phyloP scores from a whole-genome alignment of 1,140 invertebrate species.

The Philaenus spumarius region DNA sequence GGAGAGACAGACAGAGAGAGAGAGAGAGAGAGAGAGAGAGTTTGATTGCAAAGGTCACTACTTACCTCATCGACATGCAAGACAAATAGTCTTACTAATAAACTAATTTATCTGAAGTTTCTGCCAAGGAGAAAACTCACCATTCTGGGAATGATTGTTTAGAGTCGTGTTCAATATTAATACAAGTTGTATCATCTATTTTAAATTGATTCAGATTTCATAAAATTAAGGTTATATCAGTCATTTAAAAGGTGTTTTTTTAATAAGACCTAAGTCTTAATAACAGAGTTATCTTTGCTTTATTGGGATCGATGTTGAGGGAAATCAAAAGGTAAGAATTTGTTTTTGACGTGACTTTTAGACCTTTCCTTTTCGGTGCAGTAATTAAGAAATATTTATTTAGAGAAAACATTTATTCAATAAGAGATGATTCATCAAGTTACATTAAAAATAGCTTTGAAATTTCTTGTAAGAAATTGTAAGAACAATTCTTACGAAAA shows the following conservation, averaged over 20 bases:
- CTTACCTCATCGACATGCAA: constrained; percentile 8
- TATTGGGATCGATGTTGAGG: constrained; percentile 20
- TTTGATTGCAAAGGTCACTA: constrained; percentile 1
- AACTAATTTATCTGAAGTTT: constrained; percentile 14
- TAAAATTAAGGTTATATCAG: background rate
- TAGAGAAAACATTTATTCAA: constrained; percentile 1
- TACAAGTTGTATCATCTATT: constrained; percentile 2
- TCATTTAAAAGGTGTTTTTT: too few relatives aligned
- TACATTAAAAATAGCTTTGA: too few relatives aligned
- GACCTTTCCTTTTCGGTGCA: constrained; percentile 16
- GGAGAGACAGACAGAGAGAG: too few relatives aligned
- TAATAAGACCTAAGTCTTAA: background rate
- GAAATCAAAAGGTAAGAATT: constrained; percentile 3
- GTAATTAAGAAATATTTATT: constrained; percentile 4
- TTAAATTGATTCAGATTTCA: constrained; percentile 5
- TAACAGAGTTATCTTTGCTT: constrained; percentile 22
- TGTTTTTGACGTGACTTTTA: constrained; percentile 17
- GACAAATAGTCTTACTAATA: constrained; percentile 1
- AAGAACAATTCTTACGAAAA: too few relatives aligned
- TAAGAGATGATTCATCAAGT: too few relatives aligned
- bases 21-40: too few relatives aligned
- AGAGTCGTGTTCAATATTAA: constrained; percentile 1
- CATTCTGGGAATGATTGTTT: constrained; percentile 3
- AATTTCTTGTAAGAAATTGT: too few relatives aligned
- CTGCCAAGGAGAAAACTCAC: constrained; percentile 6